Evolutionary conservation across 1,140 invertebrate species (phyloP).

Genomic region (Cryptotermes secundus): DNA sequence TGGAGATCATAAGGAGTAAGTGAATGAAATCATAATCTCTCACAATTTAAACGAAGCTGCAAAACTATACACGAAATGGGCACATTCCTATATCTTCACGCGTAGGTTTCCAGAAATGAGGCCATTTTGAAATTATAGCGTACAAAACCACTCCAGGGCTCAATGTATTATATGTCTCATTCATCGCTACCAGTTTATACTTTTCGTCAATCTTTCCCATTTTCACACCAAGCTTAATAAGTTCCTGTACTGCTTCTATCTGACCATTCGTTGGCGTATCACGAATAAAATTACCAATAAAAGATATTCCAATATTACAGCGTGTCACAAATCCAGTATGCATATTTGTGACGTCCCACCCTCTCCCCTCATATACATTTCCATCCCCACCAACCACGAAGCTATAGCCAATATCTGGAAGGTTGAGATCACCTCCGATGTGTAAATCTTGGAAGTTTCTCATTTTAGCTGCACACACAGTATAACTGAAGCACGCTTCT

Average conservation of each 20-base stretch:
- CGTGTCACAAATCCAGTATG: conserved; percentile 67
- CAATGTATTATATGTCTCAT: conserved; percentile 20
- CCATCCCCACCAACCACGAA: no score
- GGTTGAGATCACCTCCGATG: no score
- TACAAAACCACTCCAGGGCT: no score
- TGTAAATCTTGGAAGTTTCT: no score
- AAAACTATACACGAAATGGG: background rate
- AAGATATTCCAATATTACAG: conserved; percentile 69
- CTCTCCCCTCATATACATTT: no score
- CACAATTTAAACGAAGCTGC: no score
- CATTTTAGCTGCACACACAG: no score
- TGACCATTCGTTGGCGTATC: conserved; percentile 23
- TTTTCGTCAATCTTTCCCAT: conserved; percentile 10
- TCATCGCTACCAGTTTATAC: conserved; percentile 17
- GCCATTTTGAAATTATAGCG: conserved; percentile 14
- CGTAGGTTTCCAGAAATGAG: conserved; percentile 9
- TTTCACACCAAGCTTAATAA: no score
- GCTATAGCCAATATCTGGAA: conserved; percentile 54
- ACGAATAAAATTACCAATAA: conserved; percentile 58
- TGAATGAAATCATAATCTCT: no score
- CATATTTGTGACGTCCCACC: conserved; percentile 68
- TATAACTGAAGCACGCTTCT: no score
- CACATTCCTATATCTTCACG: no score
- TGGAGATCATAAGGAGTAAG: no score
- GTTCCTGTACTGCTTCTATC: background rate